Percentiles rank a stretch among this genome's conserved stretches.
phyloP scores from a whole-genome alignment of 2,113 vertebrate genomes.

The Perca flavescens region DNA sequence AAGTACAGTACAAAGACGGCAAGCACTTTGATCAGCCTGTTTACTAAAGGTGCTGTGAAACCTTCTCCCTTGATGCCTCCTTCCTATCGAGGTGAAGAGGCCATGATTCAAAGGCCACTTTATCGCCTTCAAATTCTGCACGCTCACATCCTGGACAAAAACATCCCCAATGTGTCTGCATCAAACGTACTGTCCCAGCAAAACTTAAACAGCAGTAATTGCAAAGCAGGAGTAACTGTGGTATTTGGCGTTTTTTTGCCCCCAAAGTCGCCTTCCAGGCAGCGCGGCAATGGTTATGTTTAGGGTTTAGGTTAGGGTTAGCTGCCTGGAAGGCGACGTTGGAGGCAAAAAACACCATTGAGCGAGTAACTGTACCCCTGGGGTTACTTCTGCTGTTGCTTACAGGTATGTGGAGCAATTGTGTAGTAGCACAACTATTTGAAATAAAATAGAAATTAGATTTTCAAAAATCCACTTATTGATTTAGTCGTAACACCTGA shows the following conservation, averaged over 20 bases:
- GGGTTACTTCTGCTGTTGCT: not conserved
- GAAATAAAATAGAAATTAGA: not conserved
- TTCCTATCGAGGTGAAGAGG: constrained; percentile 66
- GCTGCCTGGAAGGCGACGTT: too few relatives aligned
- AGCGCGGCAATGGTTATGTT: too few relatives aligned
- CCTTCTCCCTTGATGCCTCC: constrained; percentile 54
- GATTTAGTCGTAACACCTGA: not conserved
- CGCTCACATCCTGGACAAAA: constrained; percentile 32
- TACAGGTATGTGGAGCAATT: not conserved
- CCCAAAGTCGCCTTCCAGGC: too few relatives aligned
- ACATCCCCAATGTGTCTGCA: constrained; percentile 26
- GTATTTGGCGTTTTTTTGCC: too few relatives aligned
- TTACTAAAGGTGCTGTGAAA: constrained; percentile 63
- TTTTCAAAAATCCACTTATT: not conserved
- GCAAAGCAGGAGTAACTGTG: not conserved
- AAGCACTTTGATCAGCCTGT: constrained; percentile 66
- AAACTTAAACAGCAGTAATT: constrained; percentile 21
- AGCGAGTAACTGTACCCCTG: not conserved
- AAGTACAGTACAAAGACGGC: constrained; percentile 62
- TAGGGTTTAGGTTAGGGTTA: too few relatives aligned
- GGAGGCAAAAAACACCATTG: too few relatives aligned
- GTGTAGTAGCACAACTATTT: too few relatives aligned
- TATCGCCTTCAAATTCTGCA: constrained; percentile 26
- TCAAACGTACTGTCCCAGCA: constrained; percentile 41
- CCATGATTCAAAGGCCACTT: constrained; percentile 61